Percentiles rank a stretch among this genome's conserved stretches.
Evolutionary conservation across 1,140 invertebrate species (phyloP).

Genomic region (Leptinotarsa defecta): DNA sequence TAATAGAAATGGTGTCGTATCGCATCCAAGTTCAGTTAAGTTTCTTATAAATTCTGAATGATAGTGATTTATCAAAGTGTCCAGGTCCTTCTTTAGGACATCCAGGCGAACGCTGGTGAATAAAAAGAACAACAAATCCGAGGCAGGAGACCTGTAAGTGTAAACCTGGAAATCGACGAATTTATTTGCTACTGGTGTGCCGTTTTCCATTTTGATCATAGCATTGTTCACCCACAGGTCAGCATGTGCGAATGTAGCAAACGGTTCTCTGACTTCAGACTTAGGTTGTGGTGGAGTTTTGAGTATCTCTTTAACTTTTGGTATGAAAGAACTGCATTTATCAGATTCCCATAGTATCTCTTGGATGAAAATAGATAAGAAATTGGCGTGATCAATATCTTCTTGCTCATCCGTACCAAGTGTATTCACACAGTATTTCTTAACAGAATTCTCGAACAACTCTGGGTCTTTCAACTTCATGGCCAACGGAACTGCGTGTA

Average conservation of each 20-base stretch:
- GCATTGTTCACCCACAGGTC: constrained; percentile 69
- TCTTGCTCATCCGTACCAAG: background rate
- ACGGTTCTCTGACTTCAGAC: constrained; percentile 49
- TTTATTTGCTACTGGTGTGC: constrained; percentile 47
- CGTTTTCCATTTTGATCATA: constrained; percentile 55
- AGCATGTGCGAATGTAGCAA: constrained; percentile 59
- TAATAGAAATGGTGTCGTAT: constrained; percentile 36
- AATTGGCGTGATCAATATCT: background rate
- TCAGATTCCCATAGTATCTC: background rate
- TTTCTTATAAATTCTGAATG: constrained; percentile 56
- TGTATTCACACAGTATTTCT: background rate
- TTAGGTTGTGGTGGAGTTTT: constrained; percentile 1
- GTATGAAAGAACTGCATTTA: constrained; percentile 16
- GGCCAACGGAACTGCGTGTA: constrained; percentile 55
- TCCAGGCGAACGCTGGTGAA: constrained; percentile 58
- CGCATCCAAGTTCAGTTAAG: constrained; percentile 42
- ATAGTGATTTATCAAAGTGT: constrained; percentile 59
- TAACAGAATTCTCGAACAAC: constrained; percentile 52
- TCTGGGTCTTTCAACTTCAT: constrained; percentile 54
- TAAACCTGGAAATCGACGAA: constrained; percentile 67
- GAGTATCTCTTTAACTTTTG: constrained; percentile 13
- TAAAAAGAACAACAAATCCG: constrained; percentile 64
- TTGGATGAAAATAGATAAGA: background rate
- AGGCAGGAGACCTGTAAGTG: constrained; percentile 57
- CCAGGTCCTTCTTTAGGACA: constrained; percentile 54